phyloP scores from a whole-genome alignment of 2,888 invertebrate genomes.

The Acronicta psi region DNA sequence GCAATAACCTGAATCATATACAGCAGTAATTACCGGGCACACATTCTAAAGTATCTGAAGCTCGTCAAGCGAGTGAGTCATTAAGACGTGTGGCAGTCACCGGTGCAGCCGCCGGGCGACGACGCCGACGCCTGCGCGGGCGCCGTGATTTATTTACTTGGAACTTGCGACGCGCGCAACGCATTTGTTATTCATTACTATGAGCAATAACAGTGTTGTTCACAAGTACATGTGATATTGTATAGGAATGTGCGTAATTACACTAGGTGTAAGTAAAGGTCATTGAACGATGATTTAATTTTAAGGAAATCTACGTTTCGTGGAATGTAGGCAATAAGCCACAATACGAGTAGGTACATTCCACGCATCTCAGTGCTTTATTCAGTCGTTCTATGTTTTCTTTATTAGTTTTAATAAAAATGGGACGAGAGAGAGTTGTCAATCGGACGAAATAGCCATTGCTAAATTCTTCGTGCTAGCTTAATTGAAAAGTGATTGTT shows the following conservation, averaged over 20 bases:
- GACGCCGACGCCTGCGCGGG: slow-evolving; percentile 57
- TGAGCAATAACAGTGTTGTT: slow-evolving; percentile 42
- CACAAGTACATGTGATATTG: slow-evolving; percentile 11
- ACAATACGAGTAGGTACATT: no score
- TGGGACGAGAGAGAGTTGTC: no score
- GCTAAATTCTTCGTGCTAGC: no score
- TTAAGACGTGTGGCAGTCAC: slow-evolving; percentile 62
- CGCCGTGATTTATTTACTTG: slow-evolving; percentile 66
- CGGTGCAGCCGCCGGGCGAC: slow-evolving; percentile 49
- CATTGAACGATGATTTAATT: neutral
- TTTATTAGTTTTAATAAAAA: no score
- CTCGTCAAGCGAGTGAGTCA: slow-evolving; percentile 62
- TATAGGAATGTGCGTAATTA: neutral
- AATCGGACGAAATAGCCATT: no score
- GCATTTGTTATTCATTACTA: slow-evolving; percentile 59
- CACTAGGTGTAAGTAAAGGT: neutral
- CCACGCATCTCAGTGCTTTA: no score
- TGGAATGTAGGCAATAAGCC: no score
- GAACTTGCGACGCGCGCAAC: slow-evolving; percentile 48
- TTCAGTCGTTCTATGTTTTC: no score
- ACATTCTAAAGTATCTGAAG: slow-evolving; percentile 42
- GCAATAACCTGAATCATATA: slow-evolving; percentile 36
- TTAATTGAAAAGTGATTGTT: slow-evolving; percentile 10
- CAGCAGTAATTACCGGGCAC: slow-evolving; percentile 23
- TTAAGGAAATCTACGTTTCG: no score